Evolutionary conservation across 2,888 invertebrate species (phyloP).

Genomic region (Mesoligia furuncula): DNA sequence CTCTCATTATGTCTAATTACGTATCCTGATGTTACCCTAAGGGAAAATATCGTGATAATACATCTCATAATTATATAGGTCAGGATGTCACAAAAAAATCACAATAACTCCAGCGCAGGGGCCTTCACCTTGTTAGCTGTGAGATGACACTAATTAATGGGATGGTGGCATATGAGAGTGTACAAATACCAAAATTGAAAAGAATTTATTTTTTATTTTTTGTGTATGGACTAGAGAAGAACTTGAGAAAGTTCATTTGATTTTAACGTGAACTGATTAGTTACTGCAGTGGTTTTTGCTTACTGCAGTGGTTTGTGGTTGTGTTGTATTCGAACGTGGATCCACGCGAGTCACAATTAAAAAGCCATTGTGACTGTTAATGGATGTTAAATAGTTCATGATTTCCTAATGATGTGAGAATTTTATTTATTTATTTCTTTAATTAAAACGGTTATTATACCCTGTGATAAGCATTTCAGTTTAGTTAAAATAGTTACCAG

Average conservation of each 20-base stretch:
- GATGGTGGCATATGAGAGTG: conserved; percentile 59
- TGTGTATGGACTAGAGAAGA: not conserved
- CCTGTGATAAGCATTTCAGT: not conserved
- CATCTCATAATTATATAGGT: conserved; percentile 45
- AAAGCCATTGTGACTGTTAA: too few relatives aligned
- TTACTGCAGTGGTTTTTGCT: not conserved
- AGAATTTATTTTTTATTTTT: not conserved
- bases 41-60: conserved; percentile 18
- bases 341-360: not conserved
- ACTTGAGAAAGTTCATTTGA: not conserved
- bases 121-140: conserved; percentile 71
- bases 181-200: not conserved
- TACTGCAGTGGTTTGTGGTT: too few relatives aligned
- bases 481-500: not conserved
- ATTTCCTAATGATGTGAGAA: not conserved
- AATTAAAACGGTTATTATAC: not conserved
- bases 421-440: not conserved
- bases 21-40: not conserved
- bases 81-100: conserved; percentile 54
- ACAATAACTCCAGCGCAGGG: conserved; percentile 36
- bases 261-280: not conserved
- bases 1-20: not conserved
- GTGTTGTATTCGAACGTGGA: not conserved
- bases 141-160: conserved; percentile 77
- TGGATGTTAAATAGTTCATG: not conserved